Evolutionary conservation across 1,140 invertebrate species (phyloP), one percentile per base, ranked within the genome.

Genomic region (Atta texana): DNA sequence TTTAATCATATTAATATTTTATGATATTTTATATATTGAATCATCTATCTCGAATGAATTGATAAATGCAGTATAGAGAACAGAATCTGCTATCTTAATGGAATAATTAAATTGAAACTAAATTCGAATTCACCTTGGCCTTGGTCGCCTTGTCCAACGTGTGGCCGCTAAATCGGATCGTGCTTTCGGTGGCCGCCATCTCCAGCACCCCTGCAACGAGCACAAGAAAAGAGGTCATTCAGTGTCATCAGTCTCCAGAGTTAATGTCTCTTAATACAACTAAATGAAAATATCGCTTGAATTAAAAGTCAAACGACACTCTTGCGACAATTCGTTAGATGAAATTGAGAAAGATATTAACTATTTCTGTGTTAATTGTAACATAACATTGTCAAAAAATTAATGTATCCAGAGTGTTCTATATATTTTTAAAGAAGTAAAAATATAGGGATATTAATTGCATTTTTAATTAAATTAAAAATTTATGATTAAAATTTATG

Each of bases 101-200:
- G 59, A 74, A 75, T 74, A 84, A 84, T 75, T 39, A 63, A 55
- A 51, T 39, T 59, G 24, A 8, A 53, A 86, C 59, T 61, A 74
- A 85, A 78, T 64, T 44, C 61, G 31, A 53, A 55, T 82, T 92
- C 89, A 94, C 98, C 96, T 99, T 99, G 88, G 99, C 99, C 96
- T 99, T 99, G 92, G 99, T 99, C 85, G 99, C 99, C 96, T 99
- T 99, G 96, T 99, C 99, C 93, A 99, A 96, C 89, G 99, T 99
- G 95, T 99, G 98, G 91, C 98, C 98, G 96, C 98, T 98, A 96
- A 99, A 98, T 95, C 97, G 97, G 93, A 98, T 97, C 92, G 97
- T 96, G 93, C 97, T 97, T 94, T 97, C 97, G 89, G 97, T 97
- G 89, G 97, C 97, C 91, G 96, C 96, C 96, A 97, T 97, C 94